Base-by-base conservation (phyloP, 2,888 invertebrate genomes). In the Xestia c-nigrum region DNA sequence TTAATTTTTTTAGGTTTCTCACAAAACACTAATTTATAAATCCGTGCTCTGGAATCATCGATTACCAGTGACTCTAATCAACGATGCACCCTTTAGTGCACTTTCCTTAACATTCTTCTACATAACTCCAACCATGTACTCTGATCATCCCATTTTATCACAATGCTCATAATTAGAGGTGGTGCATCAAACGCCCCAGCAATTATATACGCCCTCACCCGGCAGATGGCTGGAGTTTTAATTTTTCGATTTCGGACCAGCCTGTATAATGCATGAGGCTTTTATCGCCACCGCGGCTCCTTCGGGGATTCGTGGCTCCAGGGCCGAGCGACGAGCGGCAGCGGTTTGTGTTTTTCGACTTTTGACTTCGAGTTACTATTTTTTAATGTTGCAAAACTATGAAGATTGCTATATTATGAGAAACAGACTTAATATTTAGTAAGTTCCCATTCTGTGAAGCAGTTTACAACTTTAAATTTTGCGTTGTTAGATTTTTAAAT, bases 231-330 rank as follows among this genome's bases (percentile, higher is more conserved):
- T 92, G 91, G 93, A 94, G 94, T 95, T 96, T 94, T 96, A 96
- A 96, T 96, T 96, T 96, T 96, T 96, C 96, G 96, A 96, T 96
- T 96, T 96, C 95, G 96, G 95, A 94, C 96, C 93, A 91, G 91
- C 87, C 90, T 96, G 92, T 95, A 96, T 96, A 94, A 96, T 96
- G 96, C 94, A 96, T 94, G 94, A 95, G 92, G 96, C 96, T 96
- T 96, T 96, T 96, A 96, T 96, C 96, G 96, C 95, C 94, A 92
- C 94, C 93, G 94, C 91, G 94, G 94, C 92, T 95, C 96, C 96
- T 95, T 94, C 94, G 96, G 96, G 96, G 95, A 91, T 91, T 89
- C 83, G 80, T 81, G 81, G 83, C 61, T 31, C 24, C 61, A 57
- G 89, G 88, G 14, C 9, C 69, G 80, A 84, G 89, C 12, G 10